Evolutionary conservation across 2,888 invertebrate genomes (phyloP).

Genomic region (Tenthredo amoena): DNA sequence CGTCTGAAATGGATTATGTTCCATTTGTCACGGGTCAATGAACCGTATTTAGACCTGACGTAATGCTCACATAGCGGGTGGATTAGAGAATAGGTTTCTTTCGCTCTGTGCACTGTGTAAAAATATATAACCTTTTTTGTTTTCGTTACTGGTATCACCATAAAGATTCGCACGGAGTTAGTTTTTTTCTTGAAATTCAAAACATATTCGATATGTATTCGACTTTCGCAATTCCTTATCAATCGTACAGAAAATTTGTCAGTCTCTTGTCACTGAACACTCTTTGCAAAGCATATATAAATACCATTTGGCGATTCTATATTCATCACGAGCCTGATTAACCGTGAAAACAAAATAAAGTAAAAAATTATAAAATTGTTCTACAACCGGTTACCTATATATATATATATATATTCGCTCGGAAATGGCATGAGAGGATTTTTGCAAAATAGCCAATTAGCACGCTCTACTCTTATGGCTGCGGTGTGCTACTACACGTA

Average conservation of each 20-base stretch:
- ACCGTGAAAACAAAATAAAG: not conserved
- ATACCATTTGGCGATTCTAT: not conserved
- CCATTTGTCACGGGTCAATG: conserved; percentile 50
- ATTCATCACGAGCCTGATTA: not conserved
- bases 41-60: conserved; percentile 46
- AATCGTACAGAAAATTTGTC: not conserved
- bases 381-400: not conserved
- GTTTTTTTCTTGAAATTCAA: not conserved
- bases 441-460: not conserved
- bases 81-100: not conserved
- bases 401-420: not conserved
- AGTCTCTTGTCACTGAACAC: not conserved
- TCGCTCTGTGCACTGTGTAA: not conserved
- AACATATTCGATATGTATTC: not conserved
- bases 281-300: not conserved
- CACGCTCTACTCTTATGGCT: not conserved
- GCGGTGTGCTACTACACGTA: not conserved
- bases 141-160: not conserved
- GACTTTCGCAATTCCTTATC: not conserved
- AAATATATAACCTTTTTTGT: not conserved
- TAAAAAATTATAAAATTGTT: not conserved
- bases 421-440: not conserved
- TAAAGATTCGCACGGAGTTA: not conserved
- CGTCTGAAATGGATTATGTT: conserved; percentile 38
- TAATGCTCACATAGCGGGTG: conserved; percentile 34